Evolutionary conservation across 2,888 invertebrate species (phyloP).

Genomic region (Drosophila setosimentum): DNA sequence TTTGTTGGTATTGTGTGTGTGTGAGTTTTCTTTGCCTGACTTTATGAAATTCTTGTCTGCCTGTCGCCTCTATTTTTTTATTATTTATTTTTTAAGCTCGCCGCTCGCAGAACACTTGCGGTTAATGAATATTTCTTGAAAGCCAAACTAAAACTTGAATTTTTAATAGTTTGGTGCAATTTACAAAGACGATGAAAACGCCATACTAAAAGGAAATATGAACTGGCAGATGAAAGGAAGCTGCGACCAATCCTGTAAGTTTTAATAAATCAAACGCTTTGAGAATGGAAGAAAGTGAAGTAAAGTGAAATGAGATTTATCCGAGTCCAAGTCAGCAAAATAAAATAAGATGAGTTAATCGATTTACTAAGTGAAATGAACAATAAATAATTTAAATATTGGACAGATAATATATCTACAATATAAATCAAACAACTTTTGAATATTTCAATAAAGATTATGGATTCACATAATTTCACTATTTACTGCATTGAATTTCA

Average conservation of each 20-base stretch:
- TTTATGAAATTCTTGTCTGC: conserved; percentile 53
- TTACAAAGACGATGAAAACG: conserved; percentile 34
- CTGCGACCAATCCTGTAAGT: conserved; percentile 14
- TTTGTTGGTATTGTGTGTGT: conserved; percentile 30
- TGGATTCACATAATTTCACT: not conserved
- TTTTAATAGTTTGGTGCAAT: conserved; percentile 46
- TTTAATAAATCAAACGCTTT: conserved; percentile 19
- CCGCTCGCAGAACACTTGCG: conserved; percentile 40
- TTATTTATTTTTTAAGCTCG: conserved; percentile 17
- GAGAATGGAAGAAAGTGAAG: not conserved
- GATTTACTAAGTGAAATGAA: not conserved
- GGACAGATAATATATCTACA: not conserved
- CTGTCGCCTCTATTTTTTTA: conserved; percentile 19
- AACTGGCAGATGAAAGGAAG: not conserved
- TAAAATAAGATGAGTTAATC: not conserved
- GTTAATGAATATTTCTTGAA: conserved; percentile 58
- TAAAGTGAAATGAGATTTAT: conserved; percentile 3
- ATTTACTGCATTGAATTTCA: not conserved
- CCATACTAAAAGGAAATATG: not conserved
- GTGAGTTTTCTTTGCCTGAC: conserved; percentile 23
- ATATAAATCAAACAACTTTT: not conserved
- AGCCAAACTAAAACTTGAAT: conserved; percentile 45
- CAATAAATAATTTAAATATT: not conserved
- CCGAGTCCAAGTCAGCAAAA: not conserved
- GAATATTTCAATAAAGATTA: not conserved